These are phyloP conservation scores for Hydropotes inermis DNA, from an alignment of 2,113 vertebrate species.

Conservation along the genomic window DNA sequence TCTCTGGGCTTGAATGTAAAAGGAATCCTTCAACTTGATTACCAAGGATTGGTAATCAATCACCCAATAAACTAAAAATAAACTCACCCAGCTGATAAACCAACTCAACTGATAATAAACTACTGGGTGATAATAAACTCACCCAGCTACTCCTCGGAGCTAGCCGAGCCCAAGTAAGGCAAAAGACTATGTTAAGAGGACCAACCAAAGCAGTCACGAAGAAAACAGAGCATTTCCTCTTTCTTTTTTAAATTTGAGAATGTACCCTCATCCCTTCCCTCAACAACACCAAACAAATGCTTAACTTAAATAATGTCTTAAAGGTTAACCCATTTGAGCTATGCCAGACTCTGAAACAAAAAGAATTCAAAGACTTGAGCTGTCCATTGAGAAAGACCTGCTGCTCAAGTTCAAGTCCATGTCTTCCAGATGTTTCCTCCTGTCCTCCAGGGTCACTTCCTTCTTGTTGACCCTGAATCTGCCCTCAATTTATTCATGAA, in stretches of 20 bases:
- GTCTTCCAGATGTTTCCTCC: slow-evolving; percentile 20
- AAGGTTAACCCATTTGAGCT: background rate
- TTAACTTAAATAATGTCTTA: slow-evolving; percentile 24
- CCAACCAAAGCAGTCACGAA: background rate
- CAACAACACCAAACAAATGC: background rate
- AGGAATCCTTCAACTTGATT: background rate
- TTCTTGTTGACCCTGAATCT: slow-evolving; percentile 10
- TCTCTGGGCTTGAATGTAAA: slow-evolving; percentile 1
- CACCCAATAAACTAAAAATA: background rate
- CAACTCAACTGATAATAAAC: background rate
- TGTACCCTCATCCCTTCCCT: background rate
- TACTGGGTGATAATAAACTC: background rate
- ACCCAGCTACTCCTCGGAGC: background rate
- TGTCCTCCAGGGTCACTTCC: background rate
- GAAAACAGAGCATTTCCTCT: background rate
- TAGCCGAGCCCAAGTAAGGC: background rate
- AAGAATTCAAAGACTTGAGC: background rate
- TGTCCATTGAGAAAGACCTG: background rate
- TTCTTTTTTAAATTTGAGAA: background rate
- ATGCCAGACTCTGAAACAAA: background rate
- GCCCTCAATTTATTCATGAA: background rate
- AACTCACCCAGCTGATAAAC: background rate
- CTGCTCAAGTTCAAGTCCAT: background rate
- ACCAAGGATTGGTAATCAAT: background rate
- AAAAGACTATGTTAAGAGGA: background rate